phyloP scores from a whole-genome alignment of 2,888 invertebrate genomes.

The Azorinus chamasolen region DNA sequence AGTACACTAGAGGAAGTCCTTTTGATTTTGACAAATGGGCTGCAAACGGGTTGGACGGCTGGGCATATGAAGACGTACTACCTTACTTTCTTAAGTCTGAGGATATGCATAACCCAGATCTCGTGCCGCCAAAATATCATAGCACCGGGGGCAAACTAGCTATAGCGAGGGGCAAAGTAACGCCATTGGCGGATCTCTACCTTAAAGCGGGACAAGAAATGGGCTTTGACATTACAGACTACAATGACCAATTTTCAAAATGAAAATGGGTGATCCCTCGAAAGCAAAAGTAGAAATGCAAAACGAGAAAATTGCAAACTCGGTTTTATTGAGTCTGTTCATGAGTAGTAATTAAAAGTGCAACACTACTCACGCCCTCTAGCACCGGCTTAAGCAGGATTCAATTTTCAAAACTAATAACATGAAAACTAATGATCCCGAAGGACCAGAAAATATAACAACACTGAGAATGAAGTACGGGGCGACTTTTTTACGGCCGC shows the following conservation, averaged over 20 bases:
- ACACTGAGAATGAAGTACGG: no score
- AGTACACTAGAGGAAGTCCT: no score
- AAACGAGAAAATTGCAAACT: no score
- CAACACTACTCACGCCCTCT: no score
- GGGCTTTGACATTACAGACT: constrained; percentile 26
- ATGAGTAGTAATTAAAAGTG: no score
- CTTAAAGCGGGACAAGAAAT: constrained; percentile 26
- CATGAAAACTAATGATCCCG: no score
- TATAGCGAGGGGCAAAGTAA: neutral
- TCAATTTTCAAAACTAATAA: no score
- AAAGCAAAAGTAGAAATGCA: neutral
- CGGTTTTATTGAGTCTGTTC: no score
- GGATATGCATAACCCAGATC: neutral
- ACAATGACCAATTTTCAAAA: constrained; percentile 37
- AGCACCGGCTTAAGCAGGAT: no score
- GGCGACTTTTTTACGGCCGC: no score
- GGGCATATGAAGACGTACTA: constrained; percentile 9
- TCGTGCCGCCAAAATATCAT: constrained; percentile 6
- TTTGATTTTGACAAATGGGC: constrained; percentile 11
- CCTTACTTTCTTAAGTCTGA: constrained; percentile 9
- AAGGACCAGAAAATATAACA: no score
- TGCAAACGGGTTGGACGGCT: neutral
- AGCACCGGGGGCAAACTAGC: neutral
- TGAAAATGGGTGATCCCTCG: constrained; percentile 1
- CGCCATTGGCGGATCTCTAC: constrained; percentile 4